phyloP scores from a whole-genome alignment of 2,797 vertebrate species.

The Hydrophis major region DNA sequence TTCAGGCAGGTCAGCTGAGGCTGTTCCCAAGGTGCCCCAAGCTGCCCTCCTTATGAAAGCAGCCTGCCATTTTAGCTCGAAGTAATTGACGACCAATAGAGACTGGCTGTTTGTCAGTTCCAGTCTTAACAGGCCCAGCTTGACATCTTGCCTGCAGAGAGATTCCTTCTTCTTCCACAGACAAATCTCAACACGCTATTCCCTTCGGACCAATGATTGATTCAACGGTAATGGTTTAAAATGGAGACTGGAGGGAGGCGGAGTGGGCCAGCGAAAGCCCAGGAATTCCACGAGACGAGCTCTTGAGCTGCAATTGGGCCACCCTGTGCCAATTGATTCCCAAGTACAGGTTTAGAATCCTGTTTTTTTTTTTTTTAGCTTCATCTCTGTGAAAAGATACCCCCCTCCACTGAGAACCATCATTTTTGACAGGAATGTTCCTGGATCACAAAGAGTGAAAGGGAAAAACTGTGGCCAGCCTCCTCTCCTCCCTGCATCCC shows the following conservation, averaged over 20 bases:
- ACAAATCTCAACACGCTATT: constrained; percentile 63
- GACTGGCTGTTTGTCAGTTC: constrained; percentile 81
- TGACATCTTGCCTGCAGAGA: constrained; percentile 71
- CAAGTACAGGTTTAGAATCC: neutral
- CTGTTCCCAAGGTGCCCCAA: neutral
- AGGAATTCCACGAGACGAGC: constrained; percentile 67
- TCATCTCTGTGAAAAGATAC: constrained; percentile 22
- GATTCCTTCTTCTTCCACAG: constrained; percentile 51
- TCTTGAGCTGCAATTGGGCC: constrained; percentile 79
- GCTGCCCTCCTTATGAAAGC: neutral
- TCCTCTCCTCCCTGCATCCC: neutral
- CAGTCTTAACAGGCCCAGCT: constrained; percentile 67
- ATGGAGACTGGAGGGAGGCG: constrained; percentile 75
- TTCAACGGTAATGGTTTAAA: constrained; percentile 81
- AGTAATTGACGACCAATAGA: constrained; percentile 71
- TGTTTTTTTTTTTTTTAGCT: constrained; percentile 11
- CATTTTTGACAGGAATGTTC: constrained; percentile 54
- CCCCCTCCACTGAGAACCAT: constrained; percentile 40
- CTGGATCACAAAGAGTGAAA: constrained; percentile 33
- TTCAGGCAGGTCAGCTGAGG: neutral
- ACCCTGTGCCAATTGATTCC: constrained; percentile 85
- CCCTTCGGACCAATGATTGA: constrained; percentile 82
- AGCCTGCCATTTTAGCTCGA: constrained; percentile 54
- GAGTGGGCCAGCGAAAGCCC: constrained; percentile 48
- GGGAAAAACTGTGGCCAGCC: neutral